Evolutionary conservation across 2,113 vertebrate species (phyloP).

Genomic region (Zapus hudsonius): DNA sequence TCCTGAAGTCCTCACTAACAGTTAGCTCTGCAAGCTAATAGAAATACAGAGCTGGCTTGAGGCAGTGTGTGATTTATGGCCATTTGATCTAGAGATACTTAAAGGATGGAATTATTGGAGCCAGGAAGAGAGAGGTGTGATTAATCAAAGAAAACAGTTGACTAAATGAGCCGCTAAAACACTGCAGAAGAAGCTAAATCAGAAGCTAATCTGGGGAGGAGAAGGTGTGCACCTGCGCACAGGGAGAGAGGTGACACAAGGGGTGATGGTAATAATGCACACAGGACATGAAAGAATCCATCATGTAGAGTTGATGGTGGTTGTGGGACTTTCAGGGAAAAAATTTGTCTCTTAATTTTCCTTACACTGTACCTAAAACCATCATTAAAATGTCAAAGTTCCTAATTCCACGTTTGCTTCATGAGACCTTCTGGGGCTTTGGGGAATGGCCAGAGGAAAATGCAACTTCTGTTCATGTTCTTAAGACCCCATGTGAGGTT

Average conservation of each 20-base stretch:
- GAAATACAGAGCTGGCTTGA: slow-evolving; percentile 55
- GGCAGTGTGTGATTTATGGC: slow-evolving; percentile 69
- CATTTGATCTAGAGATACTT: slow-evolving; percentile 70
- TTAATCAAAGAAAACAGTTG: slow-evolving; percentile 75
- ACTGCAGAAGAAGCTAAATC: slow-evolving; percentile 38
- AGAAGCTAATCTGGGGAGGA: neutral
- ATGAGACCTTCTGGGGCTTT: neutral
- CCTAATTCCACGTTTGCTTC: neutral
- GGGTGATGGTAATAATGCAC: neutral
- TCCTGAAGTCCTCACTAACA: neutral
- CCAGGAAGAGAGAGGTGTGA: slow-evolving; percentile 59
- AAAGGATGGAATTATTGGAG: slow-evolving; percentile 65
- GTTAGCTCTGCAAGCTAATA: slow-evolving; percentile 52
- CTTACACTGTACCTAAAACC: neutral
- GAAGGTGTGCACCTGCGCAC: neutral
- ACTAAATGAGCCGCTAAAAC: slow-evolving; percentile 59
- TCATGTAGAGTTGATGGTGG: neutral
- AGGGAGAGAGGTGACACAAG: neutral
- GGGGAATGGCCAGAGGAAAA: neutral
- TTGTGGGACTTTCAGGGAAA: neutral
- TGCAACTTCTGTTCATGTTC: neutral
- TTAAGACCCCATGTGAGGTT: neutral
- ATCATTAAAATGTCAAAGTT: neutral
- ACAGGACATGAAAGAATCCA: neutral
- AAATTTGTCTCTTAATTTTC: slow-evolving; percentile 21